Base-by-base conservation (phyloP, 2,113 vertebrate species). In the Parus major region DNA sequence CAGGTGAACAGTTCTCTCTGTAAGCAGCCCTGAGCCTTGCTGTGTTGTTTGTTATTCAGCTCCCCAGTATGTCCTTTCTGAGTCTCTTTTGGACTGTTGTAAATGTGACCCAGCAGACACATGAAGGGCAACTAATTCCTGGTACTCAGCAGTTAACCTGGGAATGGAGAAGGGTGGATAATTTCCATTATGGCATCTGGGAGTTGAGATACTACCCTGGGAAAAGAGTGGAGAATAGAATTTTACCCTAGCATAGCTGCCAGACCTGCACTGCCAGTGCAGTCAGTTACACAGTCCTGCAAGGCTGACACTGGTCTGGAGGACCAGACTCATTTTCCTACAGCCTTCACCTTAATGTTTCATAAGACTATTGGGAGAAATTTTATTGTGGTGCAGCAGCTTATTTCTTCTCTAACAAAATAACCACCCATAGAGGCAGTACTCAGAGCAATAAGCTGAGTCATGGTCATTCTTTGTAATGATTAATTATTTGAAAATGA, bases 401-500 rank as follows among this genome's bases (percentile, higher is more conserved):
- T 87, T 87, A n/a, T 69, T 95, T 90, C 47, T 92, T 86, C 82
- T 80, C 77, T 86, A 77, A 61, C 75, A 84, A 81, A 94, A 88
- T 79, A 95, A 90, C 79, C 86, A 61, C 76, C 85, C 80, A 23
- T 81, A 72, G 92, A 95, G 61, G 29, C 82, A 71, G 53, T 55
- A 65, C 84, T 92, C 82, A 57, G 77, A 88, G 77, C 77, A 86
- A 50, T 92, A 64, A 94, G 90, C 91, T 94, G 87, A 97, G 78
- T 96, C 96, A 93, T 90, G 95, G 93, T 95, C 94, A 91, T 77
- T 95, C 94, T 90, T 92, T 82, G 55, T 93, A 87, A 92, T 95
- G 91, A 95, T 95, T 97, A 96, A 96, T 95, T 96, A 93, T 93
- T 82, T 91, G 90, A 92, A 97, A 95, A 95, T 94, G 66, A 90